Conservation (phyloP, 2,113 vertebrate species). For the Myotis brandtii region DNA sequence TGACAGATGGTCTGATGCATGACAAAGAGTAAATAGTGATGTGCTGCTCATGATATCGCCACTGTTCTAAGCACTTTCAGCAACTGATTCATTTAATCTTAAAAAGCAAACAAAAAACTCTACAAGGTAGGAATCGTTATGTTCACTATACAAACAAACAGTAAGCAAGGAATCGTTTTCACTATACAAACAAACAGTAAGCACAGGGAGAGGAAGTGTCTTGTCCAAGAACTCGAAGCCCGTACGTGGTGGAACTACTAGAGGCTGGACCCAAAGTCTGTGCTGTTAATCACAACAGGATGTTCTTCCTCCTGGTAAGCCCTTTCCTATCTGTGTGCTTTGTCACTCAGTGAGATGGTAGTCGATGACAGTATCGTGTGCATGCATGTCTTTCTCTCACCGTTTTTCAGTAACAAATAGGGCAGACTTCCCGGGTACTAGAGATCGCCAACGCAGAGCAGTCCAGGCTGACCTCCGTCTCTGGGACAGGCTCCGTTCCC, state of each 20-base stretch:
- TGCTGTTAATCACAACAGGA: not conserved
- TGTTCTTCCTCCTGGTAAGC: not conserved
- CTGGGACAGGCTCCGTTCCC: not conserved
- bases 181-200: not conserved
- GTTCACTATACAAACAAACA: not conserved
- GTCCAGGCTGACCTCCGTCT: not conserved
- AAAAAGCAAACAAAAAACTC: not conserved
- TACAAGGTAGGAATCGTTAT: rapidly evolving
- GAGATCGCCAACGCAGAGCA: not conserved
- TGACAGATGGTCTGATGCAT: not conserved
- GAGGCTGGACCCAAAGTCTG: not conserved
- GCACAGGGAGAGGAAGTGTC: not conserved
- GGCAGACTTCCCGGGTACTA: not conserved
- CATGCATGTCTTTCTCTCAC: not conserved
- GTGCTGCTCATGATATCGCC: not conserved
- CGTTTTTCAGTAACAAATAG: not conserved
- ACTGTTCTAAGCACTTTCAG: not conserved
- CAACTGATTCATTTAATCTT: not conserved
- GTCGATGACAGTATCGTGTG: not conserved
- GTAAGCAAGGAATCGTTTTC: not conserved
- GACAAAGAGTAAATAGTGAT: not conserved
- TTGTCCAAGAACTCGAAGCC: not conserved
- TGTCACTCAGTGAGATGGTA: not conserved
- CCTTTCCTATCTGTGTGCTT: not conserved
- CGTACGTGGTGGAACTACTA: not conserved